These are phyloP conservation scores for Bombus balteatus DNA, from an alignment of 1,140 invertebrate species.

Conservation along the genomic window DNA sequence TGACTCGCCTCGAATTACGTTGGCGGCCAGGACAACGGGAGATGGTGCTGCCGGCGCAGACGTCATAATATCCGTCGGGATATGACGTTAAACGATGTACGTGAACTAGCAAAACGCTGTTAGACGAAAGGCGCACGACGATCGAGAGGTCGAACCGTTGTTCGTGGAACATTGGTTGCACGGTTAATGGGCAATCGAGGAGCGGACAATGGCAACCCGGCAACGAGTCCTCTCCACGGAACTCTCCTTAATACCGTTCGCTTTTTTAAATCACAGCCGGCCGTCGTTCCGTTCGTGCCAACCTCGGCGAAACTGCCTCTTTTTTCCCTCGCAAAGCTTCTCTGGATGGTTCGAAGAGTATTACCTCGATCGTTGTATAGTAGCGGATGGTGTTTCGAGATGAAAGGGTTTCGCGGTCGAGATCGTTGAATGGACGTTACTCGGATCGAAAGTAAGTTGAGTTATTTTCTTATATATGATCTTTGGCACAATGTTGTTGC, in stretches of 20 bases:
- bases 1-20: constrained; percentile 55
- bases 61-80: constrained; percentile 64
- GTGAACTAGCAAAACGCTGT: constrained; percentile 16
- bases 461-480: not conserved
- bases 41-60: constrained; percentile 47
- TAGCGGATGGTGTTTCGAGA: constrained; percentile 1
- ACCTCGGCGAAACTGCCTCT: constrained; percentile 10
- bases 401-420: constrained; percentile 15
- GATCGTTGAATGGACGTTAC: constrained; percentile 1
- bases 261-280: constrained; percentile 52
- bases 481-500: too few relatives aligned
- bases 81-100: constrained; percentile 58
- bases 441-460: not conserved
- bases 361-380: constrained; percentile 3
- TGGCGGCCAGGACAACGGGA: constrained; percentile 22
- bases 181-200: constrained; percentile 58
- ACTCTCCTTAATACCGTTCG: constrained; percentile 32
- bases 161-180: constrained; percentile 42
- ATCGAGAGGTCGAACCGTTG: constrained; percentile 53
- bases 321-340: too few relatives aligned
- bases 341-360: not conserved
- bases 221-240: constrained; percentile 14
- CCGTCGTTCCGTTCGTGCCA: constrained; percentile 30
- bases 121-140: constrained; percentile 21
- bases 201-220: constrained; percentile 45